Percentiles rank a stretch among this genome's conserved stretches.
phyloP scores from a whole-genome alignment of 2,797 vertebrate genomes.

The Monodelphis domestica region DNA sequence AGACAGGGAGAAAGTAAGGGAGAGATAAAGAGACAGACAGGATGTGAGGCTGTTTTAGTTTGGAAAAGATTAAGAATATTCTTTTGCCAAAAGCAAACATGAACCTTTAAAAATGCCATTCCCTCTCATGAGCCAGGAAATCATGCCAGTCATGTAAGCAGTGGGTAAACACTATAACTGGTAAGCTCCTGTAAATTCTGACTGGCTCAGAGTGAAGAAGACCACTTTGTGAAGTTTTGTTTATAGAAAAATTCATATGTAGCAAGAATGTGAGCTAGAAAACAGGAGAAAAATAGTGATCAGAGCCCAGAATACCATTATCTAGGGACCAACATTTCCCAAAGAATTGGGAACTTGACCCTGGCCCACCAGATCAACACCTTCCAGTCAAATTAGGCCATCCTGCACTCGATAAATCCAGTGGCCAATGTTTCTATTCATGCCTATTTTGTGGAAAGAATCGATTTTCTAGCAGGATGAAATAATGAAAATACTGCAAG shows the following conservation, averaged over 20 bases:
- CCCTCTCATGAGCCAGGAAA: neutral
- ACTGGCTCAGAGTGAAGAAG: neutral
- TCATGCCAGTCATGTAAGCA: neutral
- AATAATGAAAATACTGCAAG: conserved; percentile 3
- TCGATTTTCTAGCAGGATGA: neutral
- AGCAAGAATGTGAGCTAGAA: neutral
- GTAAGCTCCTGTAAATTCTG: neutral
- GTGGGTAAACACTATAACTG: neutral
- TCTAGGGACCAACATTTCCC: neutral
- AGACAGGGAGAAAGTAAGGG: neutral
- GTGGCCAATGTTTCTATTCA: neutral
- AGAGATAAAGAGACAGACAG: neutral
- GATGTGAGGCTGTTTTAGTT: neutral
- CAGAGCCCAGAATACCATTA: neutral
- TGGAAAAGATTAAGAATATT: neutral
- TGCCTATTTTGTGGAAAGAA: neutral
- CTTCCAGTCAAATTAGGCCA: neutral
- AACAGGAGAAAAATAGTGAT: conserved; percentile 7
- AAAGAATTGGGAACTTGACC: neutral
- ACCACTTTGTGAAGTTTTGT: neutral
- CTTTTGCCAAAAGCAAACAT: neutral
- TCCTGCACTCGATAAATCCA: neutral
- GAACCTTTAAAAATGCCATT: neutral
- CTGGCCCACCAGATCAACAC: neutral
- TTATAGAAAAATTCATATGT: neutral